A percentile compares a stretch with the other conserved stretches of the same genome.
Conservation (phyloP, 1,140 invertebrate genomes). For the Sycobia sp. region DNA sequence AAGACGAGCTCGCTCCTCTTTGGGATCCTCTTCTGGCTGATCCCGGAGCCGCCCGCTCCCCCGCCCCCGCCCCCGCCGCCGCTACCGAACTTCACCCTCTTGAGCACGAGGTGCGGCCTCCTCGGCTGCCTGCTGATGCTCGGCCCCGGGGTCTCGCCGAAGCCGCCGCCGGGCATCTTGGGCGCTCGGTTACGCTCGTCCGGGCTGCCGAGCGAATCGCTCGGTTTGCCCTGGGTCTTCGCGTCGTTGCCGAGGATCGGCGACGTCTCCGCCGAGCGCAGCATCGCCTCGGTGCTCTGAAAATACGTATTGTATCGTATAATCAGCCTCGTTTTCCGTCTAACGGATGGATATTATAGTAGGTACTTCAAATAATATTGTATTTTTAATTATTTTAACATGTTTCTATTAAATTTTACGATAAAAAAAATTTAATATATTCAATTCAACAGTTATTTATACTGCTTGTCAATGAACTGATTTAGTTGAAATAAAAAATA, state of each 20-base stretch:
- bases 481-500: too few species aligned
- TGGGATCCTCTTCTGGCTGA: conserved; percentile 62
- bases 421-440: too few species aligned
- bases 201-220: conserved; percentile 39
- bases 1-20: conserved; percentile 86
- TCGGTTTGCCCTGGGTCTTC: conserved; percentile 48
- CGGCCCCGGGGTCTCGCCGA: too few species aligned
- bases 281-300: conserved; percentile 49
- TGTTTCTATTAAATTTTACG: too few species aligned
- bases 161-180: conserved; percentile 30
- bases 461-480: too few species aligned
- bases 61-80: too few species aligned
- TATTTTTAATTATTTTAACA: too few species aligned
- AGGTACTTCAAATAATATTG: too few species aligned
- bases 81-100: conserved; percentile 54
- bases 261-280: conserved; percentile 49
- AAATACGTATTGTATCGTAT: not conserved
- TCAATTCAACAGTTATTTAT: too few species aligned
- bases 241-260: conserved; percentile 56
- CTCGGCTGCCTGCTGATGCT: conserved; percentile 37
- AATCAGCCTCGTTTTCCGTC: not conserved
- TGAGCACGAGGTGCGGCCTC: conserved; percentile 60
- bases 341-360: too few species aligned
- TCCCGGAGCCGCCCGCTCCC: too few species aligned
- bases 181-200: conserved; percentile 45